phyloP scores from a whole-genome alignment of 92 coral and sea anemone genomes.

The Porites evermanni region DNA sequence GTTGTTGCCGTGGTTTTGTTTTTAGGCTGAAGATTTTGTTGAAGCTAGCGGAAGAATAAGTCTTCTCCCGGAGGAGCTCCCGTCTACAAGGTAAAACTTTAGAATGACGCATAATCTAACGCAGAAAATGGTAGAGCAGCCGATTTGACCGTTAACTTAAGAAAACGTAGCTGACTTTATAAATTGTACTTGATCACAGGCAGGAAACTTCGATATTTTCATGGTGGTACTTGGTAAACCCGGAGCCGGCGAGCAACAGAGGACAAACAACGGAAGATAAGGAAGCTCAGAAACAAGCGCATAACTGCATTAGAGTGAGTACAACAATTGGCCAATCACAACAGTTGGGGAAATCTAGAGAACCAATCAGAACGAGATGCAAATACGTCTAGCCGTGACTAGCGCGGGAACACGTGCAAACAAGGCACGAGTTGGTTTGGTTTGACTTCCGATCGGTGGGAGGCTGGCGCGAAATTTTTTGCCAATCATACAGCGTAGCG shows the following conservation, averaged over 20 bases:
- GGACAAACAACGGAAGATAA: conserved; percentile 96
- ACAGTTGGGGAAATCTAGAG: too few relatives aligned
- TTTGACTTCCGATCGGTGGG: too few relatives aligned
- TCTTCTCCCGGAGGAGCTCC: conserved; percentile 93
- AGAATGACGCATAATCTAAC: background rate
- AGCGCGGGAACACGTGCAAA: too few relatives aligned
- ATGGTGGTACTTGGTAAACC: conserved; percentile 93
- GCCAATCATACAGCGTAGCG: too few relatives aligned
- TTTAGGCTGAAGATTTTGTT: conserved; percentile 96
- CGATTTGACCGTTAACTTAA: background rate
- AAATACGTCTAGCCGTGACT: too few relatives aligned
- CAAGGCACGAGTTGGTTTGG: too few relatives aligned
- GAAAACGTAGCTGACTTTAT: too few relatives aligned
- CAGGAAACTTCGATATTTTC: conserved; percentile 94
- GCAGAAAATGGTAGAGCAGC: background rate
- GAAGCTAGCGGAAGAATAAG: conserved; percentile 93
- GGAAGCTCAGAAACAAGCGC: conserved; percentile 96
- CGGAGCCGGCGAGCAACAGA: conserved; percentile 89
- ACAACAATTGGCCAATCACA: background rate
- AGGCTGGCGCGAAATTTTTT: too few relatives aligned
- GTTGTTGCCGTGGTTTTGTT: background rate
- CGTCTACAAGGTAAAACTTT: conserved; percentile 73
- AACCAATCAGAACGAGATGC: too few relatives aligned
- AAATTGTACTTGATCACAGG: conserved; percentile 42
- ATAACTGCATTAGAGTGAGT: conserved; percentile 88